Evolutionary conservation across 1,140 invertebrate genomes (phyloP).

Genomic region (Chrysopa pallens): DNA sequence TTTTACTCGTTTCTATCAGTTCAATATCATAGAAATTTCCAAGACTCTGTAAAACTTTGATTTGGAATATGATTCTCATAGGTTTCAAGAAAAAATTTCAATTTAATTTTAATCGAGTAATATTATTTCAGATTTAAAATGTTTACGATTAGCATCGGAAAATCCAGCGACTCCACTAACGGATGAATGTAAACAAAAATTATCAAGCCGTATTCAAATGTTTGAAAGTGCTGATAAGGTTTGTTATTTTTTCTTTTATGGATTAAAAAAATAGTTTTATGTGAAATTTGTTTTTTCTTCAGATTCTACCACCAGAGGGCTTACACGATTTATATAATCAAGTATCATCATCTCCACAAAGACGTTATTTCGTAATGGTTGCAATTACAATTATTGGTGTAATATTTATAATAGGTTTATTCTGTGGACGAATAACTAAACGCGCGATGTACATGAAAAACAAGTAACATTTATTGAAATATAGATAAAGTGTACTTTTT

Average conservation of each 20-base stretch:
- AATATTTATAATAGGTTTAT: conserved; percentile 65
- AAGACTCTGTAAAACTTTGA: too few species aligned
- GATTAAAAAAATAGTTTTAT: conserved; percentile 1
- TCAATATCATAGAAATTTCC: too few species aligned
- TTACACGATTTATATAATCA: conserved; percentile 50
- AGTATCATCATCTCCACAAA: conserved; percentile 50
- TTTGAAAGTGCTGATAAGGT: conserved; percentile 73
- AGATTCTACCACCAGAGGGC: conserved; percentile 32
- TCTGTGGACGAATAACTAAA: conserved; percentile 61
- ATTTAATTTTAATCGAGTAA: too few species aligned
- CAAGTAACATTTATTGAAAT: conserved; percentile 28
- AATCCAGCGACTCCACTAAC: conserved; percentile 46
- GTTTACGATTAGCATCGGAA: conserved; percentile 53
- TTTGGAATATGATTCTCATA: too few species aligned
- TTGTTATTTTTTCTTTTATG: conserved; percentile 16
- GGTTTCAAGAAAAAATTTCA: conserved; percentile 2
- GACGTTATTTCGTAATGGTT: conserved; percentile 58
- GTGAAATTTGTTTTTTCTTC: not conserved
- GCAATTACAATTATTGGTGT: conserved; percentile 48
- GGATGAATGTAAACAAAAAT: conserved; percentile 55
- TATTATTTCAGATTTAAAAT: conserved; percentile 55
- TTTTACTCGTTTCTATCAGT: too few species aligned
- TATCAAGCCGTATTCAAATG: conserved; percentile 70
- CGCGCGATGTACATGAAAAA: conserved; percentile 49
- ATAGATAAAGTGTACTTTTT: too few species aligned